phyloP scores from a whole-genome alignment of 2,888 invertebrate species.

The Adelognathus sp. region DNA sequence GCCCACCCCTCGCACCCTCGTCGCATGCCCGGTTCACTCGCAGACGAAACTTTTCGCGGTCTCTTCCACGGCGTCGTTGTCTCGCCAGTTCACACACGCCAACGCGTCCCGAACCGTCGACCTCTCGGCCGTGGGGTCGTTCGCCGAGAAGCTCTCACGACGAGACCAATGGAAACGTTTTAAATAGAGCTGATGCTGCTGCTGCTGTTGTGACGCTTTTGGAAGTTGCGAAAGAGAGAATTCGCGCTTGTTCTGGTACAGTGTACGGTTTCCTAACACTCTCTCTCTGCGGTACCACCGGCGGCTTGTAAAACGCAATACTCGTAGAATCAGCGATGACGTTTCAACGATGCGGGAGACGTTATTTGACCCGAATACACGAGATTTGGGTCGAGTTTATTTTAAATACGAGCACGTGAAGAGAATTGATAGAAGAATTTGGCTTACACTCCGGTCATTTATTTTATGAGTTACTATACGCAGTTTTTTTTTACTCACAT shows the following conservation, averaged over 20 bases:
- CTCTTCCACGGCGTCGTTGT: constrained; percentile 42
- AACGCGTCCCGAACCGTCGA: constrained; percentile 14
- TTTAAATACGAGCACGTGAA: background rate
- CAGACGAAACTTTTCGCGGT: constrained; percentile 49
- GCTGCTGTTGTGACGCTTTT: constrained; percentile 4
- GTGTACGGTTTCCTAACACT: background rate
- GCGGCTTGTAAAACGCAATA: background rate
- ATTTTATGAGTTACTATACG: background rate
- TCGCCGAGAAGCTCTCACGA: constrained; percentile 18
- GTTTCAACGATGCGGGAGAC: constrained; percentile 75
- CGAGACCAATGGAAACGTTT: constrained; percentile 45
- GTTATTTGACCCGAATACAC: constrained; percentile 75
- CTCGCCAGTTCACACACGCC: constrained; percentile 18
- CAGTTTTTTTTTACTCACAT: background rate
- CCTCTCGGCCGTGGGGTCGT: constrained; percentile 49
- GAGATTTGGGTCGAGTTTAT: constrained; percentile 41
- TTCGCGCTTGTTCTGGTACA: background rate
- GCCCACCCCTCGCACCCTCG: constrained; percentile 17
- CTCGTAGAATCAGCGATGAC: constrained; percentile 42
- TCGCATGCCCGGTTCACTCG: background rate
- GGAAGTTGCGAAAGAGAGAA: background rate
- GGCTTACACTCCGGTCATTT: background rate
- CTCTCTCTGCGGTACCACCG: background rate
- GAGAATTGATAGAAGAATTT: background rate
- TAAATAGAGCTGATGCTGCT: constrained; percentile 39